These are phyloP conservation scores for Gnathonemus echidnorhynchus DNA, from an alignment of 2,113 vertebrate genomes.

Conservation along the genomic window DNA sequence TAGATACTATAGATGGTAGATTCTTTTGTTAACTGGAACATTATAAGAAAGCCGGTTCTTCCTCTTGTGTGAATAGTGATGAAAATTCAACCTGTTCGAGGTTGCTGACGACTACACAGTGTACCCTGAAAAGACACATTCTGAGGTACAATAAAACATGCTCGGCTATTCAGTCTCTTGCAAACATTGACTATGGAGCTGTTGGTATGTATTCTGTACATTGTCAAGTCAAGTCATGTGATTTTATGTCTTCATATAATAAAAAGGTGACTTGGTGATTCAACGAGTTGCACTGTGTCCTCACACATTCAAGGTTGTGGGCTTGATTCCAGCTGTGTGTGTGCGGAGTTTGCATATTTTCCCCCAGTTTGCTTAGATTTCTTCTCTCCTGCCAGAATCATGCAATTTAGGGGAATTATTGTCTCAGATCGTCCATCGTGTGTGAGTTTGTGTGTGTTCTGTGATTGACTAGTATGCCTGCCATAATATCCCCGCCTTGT, in stretches of 20 bases:
- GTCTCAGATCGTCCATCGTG: not conserved
- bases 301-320: not conserved
- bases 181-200: not conserved
- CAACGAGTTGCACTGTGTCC: not conserved
- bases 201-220: not conserved
- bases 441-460: not conserved
- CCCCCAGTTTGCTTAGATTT: not conserved
- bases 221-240: not conserved
- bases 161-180: not conserved
- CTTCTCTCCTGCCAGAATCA: not conserved
- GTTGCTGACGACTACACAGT: not conserved
- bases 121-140: not conserved
- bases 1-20: not conserved
- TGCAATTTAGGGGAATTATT: not conserved
- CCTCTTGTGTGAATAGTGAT: not conserved
- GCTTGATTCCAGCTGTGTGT: not conserved
- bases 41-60: not conserved
- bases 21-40: not conserved
- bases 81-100: not conserved
- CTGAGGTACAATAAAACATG: not conserved
- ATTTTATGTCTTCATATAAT: not conserved
- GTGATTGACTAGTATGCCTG: not conserved
- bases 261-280: not conserved
- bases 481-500: not conserved
- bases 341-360: not conserved